Conservation (phyloP, 2,113 vertebrate genomes). For the Eolophus roseicapilla region DNA sequence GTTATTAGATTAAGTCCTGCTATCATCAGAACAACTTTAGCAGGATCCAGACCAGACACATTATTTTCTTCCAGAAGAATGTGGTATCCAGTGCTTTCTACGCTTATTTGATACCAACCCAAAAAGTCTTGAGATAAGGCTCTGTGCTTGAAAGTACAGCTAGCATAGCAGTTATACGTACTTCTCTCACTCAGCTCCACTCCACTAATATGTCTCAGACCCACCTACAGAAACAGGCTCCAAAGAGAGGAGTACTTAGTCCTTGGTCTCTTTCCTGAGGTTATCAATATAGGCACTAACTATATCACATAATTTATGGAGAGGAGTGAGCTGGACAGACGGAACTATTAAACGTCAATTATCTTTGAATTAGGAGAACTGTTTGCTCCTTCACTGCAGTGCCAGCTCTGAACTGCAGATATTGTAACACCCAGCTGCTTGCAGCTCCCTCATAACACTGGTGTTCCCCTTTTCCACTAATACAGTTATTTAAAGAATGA, state of each 20-base stretch:
- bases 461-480: background rate
- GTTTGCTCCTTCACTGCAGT: background rate
- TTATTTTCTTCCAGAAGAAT: background rate
- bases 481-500: background rate
- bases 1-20: background rate
- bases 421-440: background rate
- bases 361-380: background rate
- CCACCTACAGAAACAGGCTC: background rate
- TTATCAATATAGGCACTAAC: background rate
- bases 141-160: background rate
- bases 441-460: background rate
- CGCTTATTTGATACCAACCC: background rate
- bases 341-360: background rate
- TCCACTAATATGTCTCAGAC: background rate
- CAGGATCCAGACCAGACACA: background rate
- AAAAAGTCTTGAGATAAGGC: background rate
- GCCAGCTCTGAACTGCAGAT: background rate
- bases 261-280: background rate
- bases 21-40: background rate
- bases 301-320: background rate
- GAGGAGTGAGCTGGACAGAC: background rate
- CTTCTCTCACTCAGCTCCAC: background rate
- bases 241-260: background rate
- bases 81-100: accelerated
- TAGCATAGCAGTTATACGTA: background rate